Base-by-base conservation (phyloP, 2,888 invertebrate species). In the Drosophila anomalata region DNA sequence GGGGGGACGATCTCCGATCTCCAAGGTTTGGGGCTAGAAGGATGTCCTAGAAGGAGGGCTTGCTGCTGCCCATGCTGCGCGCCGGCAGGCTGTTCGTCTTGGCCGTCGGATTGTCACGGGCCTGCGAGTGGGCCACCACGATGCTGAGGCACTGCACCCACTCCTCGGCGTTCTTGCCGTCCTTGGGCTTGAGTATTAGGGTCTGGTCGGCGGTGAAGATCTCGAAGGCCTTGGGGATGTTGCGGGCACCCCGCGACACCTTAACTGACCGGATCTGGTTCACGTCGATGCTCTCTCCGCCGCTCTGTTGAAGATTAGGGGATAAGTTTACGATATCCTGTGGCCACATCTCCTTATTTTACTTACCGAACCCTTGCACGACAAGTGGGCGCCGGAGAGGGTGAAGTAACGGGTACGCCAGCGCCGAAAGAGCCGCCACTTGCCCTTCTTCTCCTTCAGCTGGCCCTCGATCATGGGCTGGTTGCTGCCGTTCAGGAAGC, bases 361-460 rank as follows among this genome's bases (percentile, higher is more conserved):
- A 93, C 94, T 94, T 91, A 96, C 96, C 75, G 96, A 95, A 89
- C 96, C 96, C 91, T 95, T 95, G 90, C 96, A 97, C 17, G 97
- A 97, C 56, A 98, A 94, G 91, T 97, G 96, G 1, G 97, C 97
- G 0, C 97, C 98, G 31, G 97, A 97, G 26, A 98, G 93, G 2
- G 98, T 98, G 92, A 98, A 98, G 92, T 98, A 98, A 76, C 98
- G 93, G 5, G 98, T 98, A 77, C 98, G 94, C 98, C 98, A 98
- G 76, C 98, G 93, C 44, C 97, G 94, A 91, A 98, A 97, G 73
- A 98, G 93, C 79, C 97, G 93, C 98, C 98, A 98, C 83, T 97
- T 94, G 17, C 97, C 97, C 90, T 97, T 97, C 92, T 97, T 97
- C 92, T 97, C 97, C 91, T 97, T 97, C 42, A 97, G 92, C 90